phyloP scores from a whole-genome alignment of 37 sponge, comb jelly and placozoan genomes.

The Ephydatia muelleri region DNA sequence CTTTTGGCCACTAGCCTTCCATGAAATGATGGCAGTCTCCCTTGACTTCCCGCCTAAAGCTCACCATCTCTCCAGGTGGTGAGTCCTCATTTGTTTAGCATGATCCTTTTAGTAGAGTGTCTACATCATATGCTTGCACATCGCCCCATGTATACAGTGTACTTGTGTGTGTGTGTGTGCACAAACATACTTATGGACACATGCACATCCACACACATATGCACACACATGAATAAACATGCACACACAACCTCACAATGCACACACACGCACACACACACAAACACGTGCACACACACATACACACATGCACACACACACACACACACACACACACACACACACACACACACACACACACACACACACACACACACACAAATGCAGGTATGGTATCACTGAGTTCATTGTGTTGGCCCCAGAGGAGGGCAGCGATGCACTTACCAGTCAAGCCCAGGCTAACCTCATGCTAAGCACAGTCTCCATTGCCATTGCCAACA shows the following conservation, averaged over 20 bases:
- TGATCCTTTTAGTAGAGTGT: neutral
- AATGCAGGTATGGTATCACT: constrained; percentile 75
- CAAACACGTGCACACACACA: neutral
- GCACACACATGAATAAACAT: neutral
- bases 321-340: constrained; percentile 7
- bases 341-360: constrained; percentile 8
- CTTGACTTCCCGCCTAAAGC: constrained; percentile 74
- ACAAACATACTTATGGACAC: neutral
- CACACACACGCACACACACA: neutral
- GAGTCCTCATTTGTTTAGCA: neutral
- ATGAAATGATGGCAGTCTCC: constrained; percentile 62
- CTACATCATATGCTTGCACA: neutral
- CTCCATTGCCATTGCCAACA: constrained; percentile 77
- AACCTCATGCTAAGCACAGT: constrained; percentile 84
- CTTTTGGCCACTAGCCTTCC: constrained; percentile 61
- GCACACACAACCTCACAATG: no score
- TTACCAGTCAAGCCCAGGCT: constrained; percentile 78
- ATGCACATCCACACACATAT: neutral
- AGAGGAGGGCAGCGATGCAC: constrained; percentile 33
- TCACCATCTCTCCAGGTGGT: constrained; percentile 84
- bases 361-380: neutral
- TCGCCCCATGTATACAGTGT: neutral
- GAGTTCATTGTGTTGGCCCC: constrained; percentile 77
- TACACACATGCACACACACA: neutral
- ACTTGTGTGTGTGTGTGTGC: neutral